phyloP scores from a whole-genome alignment of 1,140 invertebrate species.

The Marisa cornuarietis region DNA sequence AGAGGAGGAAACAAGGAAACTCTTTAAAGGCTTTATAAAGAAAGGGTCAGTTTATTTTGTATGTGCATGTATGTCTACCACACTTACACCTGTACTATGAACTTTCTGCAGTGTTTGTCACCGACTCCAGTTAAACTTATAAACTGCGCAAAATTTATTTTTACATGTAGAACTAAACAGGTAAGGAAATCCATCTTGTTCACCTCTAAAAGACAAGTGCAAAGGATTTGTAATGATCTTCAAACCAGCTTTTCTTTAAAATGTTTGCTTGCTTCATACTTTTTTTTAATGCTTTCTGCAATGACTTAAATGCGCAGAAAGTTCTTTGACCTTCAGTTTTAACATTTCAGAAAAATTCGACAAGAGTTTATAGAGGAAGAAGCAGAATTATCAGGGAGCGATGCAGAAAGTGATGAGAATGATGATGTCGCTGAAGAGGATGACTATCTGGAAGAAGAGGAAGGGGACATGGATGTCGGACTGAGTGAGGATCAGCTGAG shows the following conservation, averaged over 20 bases:
- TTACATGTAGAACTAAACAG: not conserved
- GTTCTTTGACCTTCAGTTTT: not conserved
- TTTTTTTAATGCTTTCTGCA: not conserved
- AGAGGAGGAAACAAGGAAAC: not conserved
- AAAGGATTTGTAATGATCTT: no score
- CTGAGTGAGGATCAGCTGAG: constrained; percentile 68
- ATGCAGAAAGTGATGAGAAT: constrained; percentile 63
- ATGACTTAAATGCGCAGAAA: no score
- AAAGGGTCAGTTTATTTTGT: constrained; percentile 3
- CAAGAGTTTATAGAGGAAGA: constrained; percentile 16
- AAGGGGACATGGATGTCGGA: constrained; percentile 75
- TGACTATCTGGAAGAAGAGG: constrained; percentile 79
- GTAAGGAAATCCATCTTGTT: not conserved
- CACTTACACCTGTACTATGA: no score
- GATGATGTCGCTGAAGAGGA: constrained; percentile 77
- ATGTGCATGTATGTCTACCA: no score
- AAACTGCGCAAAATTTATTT: not conserved
- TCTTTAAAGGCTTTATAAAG: constrained; percentile 9
- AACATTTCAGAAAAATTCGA: not conserved
- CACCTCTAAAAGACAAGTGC: not conserved
- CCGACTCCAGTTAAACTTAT: not conserved
- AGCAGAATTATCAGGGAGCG: constrained; percentile 51
- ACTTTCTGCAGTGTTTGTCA: no score
- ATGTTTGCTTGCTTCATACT: not conserved
- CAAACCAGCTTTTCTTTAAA: no score